Evolutionary conservation across 2,888 invertebrate species (phyloP).

Genomic region (Deilephila elpenor): DNA sequence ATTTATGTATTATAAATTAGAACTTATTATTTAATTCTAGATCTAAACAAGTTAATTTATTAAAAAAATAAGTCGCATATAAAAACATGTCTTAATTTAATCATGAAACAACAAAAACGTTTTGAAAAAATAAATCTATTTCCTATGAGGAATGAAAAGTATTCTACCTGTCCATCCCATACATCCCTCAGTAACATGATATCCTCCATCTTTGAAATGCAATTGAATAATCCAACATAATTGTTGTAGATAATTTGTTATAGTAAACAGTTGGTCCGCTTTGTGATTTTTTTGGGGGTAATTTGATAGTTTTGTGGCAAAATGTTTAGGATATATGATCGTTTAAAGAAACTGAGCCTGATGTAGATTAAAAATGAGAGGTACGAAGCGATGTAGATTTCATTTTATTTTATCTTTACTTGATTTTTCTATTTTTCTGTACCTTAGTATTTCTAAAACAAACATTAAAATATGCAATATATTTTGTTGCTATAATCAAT

Average conservation of each 20-base stretch:
- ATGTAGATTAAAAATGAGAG: background rate
- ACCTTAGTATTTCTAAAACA: too few relatives aligned
- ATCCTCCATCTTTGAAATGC: background rate
- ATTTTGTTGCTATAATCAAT: too few relatives aligned
- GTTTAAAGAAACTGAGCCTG: background rate
- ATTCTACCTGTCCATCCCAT: constrained; percentile 14
- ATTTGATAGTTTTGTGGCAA: constrained; percentile 32
- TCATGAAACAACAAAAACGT: background rate
- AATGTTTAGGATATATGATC: background rate
- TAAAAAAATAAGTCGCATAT: too few relatives aligned
- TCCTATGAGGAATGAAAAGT: background rate
- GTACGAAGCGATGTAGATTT: too few relatives aligned
- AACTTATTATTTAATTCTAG: too few relatives aligned
- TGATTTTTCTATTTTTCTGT: too few relatives aligned
- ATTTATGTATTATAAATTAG: too few relatives aligned
- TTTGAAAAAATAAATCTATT: background rate
- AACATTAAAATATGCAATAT: too few relatives aligned
- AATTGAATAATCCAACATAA: constrained; percentile 33
- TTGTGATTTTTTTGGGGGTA: constrained; percentile 60
- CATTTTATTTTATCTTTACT: too few relatives aligned
- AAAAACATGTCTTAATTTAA: too few relatives aligned
- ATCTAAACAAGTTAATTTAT: too few relatives aligned
- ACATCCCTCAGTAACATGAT: constrained; percentile 2
- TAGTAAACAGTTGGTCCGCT: constrained; percentile 74
- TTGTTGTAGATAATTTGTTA: constrained; percentile 77